Percentiles rank a stretch among this genome's conserved stretches.
phyloP scores from a whole-genome alignment of 2,797 vertebrate species.

The Hippoglossus hippoglossus region DNA sequence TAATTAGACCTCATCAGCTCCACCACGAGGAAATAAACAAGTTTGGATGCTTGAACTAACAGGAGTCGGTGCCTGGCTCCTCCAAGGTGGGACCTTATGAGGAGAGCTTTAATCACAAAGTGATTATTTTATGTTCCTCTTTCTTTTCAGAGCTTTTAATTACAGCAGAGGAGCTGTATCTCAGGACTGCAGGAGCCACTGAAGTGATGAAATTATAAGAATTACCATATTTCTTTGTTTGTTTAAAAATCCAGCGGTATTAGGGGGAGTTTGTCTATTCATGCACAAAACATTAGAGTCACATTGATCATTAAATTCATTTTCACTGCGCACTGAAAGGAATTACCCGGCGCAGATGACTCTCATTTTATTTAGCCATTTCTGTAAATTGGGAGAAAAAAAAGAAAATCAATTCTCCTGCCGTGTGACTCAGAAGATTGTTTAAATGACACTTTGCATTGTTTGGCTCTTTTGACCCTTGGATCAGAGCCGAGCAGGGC shows the following conservation, averaged over 20 bases:
- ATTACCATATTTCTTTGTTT: slow-evolving; percentile 76
- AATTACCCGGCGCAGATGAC: slow-evolving; percentile 64
- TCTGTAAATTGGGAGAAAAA: slow-evolving; percentile 52
- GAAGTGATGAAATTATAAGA: slow-evolving; percentile 69
- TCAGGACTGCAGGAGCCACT: slow-evolving; percentile 60
- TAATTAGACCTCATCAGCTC: slow-evolving; percentile 18
- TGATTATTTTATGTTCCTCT: slow-evolving; percentile 64
- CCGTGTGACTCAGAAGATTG: slow-evolving; percentile 34
- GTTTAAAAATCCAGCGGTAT: slow-evolving; percentile 53
- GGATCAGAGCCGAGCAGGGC: slow-evolving; percentile 60
- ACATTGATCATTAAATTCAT: slow-evolving; percentile 71
- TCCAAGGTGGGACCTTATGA: slow-evolving; percentile 48
- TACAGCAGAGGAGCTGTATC: slow-evolving; percentile 59
- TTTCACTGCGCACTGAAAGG: slow-evolving; percentile 57
- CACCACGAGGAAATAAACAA: slow-evolving; percentile 19
- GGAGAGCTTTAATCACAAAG: slow-evolving; percentile 56
- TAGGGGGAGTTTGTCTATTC: slow-evolving; percentile 59
- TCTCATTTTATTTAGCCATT: slow-evolving; percentile 68
- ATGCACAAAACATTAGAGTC: slow-evolving; percentile 64
- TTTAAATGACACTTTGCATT: slow-evolving; percentile 58
- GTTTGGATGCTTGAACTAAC: slow-evolving; percentile 30
- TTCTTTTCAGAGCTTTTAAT: slow-evolving; percentile 71
- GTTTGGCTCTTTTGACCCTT: slow-evolving; percentile 46
- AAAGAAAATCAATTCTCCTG: slow-evolving; percentile 56
- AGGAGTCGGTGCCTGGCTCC: slow-evolving; percentile 33